phyloP scores from a whole-genome alignment of 2,888 invertebrate genomes.

The Alcis repandata region DNA sequence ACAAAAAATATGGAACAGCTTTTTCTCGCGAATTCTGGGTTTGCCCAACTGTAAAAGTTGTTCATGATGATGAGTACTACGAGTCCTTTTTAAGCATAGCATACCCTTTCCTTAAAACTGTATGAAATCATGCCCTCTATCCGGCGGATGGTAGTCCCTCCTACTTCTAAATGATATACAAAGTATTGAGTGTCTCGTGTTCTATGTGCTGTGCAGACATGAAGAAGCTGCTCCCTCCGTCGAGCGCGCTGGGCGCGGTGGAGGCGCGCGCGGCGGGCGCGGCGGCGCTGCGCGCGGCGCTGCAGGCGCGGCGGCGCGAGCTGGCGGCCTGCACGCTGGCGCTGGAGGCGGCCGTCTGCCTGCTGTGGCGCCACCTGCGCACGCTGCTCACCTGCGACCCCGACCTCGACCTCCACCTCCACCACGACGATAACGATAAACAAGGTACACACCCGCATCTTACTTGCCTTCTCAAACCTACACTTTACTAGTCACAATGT shows the following conservation, averaged over 20 bases:
- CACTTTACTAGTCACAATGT: too few relatives aligned
- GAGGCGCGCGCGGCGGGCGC: constrained; percentile 60
- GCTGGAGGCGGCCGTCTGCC: constrained; percentile 90
- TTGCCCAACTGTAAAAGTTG: too few relatives aligned
- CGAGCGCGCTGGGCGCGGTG: constrained; percentile 52
- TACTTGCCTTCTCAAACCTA: too few relatives aligned
- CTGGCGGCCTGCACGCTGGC: constrained; percentile 88
- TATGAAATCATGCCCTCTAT: too few relatives aligned
- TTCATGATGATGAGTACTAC: too few relatives aligned
- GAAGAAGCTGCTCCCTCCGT: constrained; percentile 75
- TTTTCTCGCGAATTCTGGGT: too few relatives aligned
- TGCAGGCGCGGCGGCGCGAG: constrained; percentile 77
- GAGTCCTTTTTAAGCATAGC: too few relatives aligned
- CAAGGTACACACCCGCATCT: constrained; percentile 7
- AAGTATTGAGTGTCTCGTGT: too few relatives aligned
- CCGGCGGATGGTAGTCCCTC: too few relatives aligned
- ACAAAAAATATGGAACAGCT: too few relatives aligned
- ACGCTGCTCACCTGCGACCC: constrained; percentile 75
- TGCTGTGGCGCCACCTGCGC: constrained; percentile 92
- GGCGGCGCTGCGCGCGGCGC: constrained; percentile 50
- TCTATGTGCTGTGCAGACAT: constrained; percentile 73
- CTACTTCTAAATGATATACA: too few relatives aligned
- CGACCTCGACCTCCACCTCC: not conserved
- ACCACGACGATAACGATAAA: not conserved
- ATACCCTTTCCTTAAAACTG: too few relatives aligned